These are phyloP conservation scores for Mechanitis messenoides DNA, from an alignment of 2,888 invertebrate genomes.

Conservation along the genomic window DNA sequence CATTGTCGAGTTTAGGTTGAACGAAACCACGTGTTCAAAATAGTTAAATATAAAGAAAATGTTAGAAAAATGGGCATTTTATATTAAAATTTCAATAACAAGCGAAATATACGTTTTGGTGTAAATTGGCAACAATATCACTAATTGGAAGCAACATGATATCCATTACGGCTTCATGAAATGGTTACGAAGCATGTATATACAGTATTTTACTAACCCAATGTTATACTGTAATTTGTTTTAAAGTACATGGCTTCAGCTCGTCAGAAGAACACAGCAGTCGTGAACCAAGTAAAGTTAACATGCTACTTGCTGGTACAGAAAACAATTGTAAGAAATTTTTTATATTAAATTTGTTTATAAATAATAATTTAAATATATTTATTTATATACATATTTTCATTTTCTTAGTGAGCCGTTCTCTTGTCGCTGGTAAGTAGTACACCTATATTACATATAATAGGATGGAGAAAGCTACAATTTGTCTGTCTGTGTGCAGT, in stretches of 20 bases:
- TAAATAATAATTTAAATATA: neutral
- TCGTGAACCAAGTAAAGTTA: too few species aligned
- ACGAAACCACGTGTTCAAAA: too few species aligned
- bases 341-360: neutral
- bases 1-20: too few species aligned
- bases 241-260: too few species aligned
- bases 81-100: neutral
- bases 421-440: conserved; percentile 1
- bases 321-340: too few species aligned
- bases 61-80: too few species aligned
- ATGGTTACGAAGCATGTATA: neutral
- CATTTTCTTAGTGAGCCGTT: neutral
- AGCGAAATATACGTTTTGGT: neutral
- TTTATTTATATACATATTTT: neutral
- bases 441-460: neutral
- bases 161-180: neutral
- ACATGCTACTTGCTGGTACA: too few species aligned
- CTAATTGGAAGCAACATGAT: conserved; percentile 2
- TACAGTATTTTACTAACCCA: neutral
- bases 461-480: too few species aligned
- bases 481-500: too few species aligned
- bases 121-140: neutral
- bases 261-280: too few species aligned
- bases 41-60: too few species aligned
- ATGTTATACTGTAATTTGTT: neutral